phyloP scores from a whole-genome alignment of 2,888 invertebrate genomes.

The Argyresthia goedartella region DNA sequence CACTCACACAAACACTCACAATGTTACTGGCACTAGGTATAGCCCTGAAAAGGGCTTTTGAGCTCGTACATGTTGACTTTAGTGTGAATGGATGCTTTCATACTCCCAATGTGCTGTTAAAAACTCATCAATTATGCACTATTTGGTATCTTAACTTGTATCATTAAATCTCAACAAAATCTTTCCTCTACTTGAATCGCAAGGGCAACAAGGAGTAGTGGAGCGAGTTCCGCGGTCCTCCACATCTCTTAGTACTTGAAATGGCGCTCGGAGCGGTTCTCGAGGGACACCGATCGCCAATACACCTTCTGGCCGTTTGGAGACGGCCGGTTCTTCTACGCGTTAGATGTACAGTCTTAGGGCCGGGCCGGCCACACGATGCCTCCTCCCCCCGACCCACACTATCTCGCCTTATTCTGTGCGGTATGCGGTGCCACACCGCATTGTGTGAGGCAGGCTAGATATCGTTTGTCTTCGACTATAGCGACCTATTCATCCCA shows the following conservation, averaged over 20 bases:
- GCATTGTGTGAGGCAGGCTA: background rate
- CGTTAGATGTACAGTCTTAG: background rate
- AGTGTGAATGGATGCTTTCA: too few relatives aligned
- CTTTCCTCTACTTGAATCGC: conserved; percentile 34
- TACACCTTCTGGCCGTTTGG: conserved; percentile 46
- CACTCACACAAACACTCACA: too few relatives aligned
- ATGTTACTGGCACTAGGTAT: too few relatives aligned
- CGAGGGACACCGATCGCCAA: conserved; percentile 23
- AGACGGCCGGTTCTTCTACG: conserved; percentile 28
- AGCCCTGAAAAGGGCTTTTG: too few relatives aligned
- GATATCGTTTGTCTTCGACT: too few relatives aligned
- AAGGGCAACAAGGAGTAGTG: conserved; percentile 31
- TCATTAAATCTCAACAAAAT: background rate
- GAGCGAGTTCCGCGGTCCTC: conserved; percentile 38
- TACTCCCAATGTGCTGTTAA: too few relatives aligned
- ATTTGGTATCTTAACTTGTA: too few relatives aligned
- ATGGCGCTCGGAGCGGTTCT: conserved; percentile 43
- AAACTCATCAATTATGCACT: too few relatives aligned
- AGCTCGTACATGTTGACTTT: too few relatives aligned
- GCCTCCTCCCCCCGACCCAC: background rate
- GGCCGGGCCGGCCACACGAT: background rate
- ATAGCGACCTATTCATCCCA: too few relatives aligned
- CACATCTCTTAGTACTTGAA: conserved; percentile 29
- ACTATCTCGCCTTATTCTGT: background rate
- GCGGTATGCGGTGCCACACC: background rate